These are phyloP conservation scores for Apotomis capreana DNA, from an alignment of 2,888 invertebrate genomes.

Conservation along the genomic window DNA sequence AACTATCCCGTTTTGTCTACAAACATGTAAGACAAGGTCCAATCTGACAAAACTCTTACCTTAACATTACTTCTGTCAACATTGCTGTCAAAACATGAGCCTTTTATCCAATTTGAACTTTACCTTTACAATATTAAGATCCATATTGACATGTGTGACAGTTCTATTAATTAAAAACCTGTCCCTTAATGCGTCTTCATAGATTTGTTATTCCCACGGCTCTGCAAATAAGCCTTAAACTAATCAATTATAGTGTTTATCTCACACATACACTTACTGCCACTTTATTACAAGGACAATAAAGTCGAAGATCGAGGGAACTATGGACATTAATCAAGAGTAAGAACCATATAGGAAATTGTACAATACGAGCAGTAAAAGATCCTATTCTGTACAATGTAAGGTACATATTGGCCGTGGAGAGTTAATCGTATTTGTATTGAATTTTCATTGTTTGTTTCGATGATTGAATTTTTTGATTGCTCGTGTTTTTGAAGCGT, in stretches of 20 bases:
- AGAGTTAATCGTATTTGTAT: not conserved
- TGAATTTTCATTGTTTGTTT: slow-evolving; percentile 15
- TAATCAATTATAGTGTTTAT: slow-evolving; percentile 22
- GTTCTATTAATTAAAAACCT: slow-evolving; percentile 38
- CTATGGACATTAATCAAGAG: not conserved
- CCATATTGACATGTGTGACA: slow-evolving; percentile 2
- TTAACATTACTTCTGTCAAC: slow-evolving; percentile 32
- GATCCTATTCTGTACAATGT: not conserved
- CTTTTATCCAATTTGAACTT: not conserved
- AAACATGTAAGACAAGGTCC: slow-evolving; percentile 37
- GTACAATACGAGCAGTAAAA: not conserved
- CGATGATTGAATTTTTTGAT: slow-evolving; percentile 10
- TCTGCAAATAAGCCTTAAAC: slow-evolving; percentile 30
- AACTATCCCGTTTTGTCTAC: slow-evolving; percentile 25
- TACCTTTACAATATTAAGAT: not conserved
- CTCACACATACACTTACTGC: not conserved
- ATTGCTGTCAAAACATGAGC: slow-evolving; percentile 20
- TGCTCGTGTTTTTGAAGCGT: not conserved
- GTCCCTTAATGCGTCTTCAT: slow-evolving; percentile 39
- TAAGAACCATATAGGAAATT: not conserved
- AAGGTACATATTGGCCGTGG: slow-evolving; percentile 5
- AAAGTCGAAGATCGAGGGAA: not conserved
- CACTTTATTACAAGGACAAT: not conserved
- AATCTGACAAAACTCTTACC: slow-evolving; percentile 40
- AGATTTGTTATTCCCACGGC: slow-evolving; percentile 40